phyloP scores from a whole-genome alignment of 2,888 invertebrate genomes.

The Megamerina dolium region DNA sequence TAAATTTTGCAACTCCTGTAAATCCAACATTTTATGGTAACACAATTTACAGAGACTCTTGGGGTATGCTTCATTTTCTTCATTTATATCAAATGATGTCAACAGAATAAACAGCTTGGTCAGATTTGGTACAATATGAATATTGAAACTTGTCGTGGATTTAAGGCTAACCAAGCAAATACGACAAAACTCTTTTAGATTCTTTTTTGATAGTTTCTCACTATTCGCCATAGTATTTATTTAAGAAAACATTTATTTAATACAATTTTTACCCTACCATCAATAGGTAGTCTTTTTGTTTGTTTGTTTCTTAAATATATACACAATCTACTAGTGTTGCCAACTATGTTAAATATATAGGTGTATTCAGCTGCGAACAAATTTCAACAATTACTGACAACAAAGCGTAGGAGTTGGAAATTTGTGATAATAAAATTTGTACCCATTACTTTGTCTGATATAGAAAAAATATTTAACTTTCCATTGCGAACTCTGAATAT shows the following conservation, averaged over 20 bases:
- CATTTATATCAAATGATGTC: constrained; percentile 31
- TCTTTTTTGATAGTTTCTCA: constrained; percentile 9
- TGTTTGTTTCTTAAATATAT: not conserved
- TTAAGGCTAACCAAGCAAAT: constrained; percentile 32
- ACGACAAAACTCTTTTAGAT: constrained; percentile 35
- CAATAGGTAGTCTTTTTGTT: not conserved
- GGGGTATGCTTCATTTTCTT: constrained; percentile 28
- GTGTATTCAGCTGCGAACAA: too few relatives aligned
- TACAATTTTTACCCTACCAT: too few relatives aligned
- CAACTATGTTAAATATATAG: not conserved
- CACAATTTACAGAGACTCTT: constrained; percentile 33
- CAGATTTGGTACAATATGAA: constrained; percentile 26
- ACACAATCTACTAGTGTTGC: not conserved
- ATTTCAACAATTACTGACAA: too few relatives aligned
- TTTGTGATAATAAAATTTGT: too few relatives aligned
- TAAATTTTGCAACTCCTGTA: constrained; percentile 30
- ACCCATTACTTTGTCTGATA: too few relatives aligned
- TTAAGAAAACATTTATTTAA: too few relatives aligned
- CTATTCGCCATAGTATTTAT: not conserved
- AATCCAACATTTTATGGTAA: constrained; percentile 32
- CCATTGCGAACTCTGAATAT: too few relatives aligned
- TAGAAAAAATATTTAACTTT: too few relatives aligned
- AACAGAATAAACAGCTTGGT: constrained; percentile 27
- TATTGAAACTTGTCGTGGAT: constrained; percentile 21
- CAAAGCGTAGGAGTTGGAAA: too few relatives aligned